phyloP scores from a whole-genome alignment of 1,140 invertebrate genomes.

The Argopecten irradians region DNA sequence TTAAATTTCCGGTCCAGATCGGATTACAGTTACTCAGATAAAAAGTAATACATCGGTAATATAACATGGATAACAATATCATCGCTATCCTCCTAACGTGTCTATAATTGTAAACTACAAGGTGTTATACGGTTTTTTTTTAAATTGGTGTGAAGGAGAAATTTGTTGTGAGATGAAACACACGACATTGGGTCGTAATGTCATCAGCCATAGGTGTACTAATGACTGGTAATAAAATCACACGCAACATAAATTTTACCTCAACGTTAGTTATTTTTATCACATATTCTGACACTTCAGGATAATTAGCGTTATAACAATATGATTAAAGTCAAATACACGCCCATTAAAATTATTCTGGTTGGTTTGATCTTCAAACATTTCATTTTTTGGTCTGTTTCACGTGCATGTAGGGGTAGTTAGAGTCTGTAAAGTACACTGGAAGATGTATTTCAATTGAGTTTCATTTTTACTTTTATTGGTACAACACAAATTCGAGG shows the following conservation, averaged over 20 bases:
- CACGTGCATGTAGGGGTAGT: not conserved
- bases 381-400: not conserved
- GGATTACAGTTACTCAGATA: not conserved
- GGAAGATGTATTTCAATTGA: no score
- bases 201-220: not conserved
- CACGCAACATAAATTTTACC: not conserved
- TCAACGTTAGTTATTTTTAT: not conserved
- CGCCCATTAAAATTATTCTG: not conserved
- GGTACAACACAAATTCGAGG: no score
- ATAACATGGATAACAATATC: constrained; percentile 11
- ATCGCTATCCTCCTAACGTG: not conserved
- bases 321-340: not conserved
- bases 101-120: not conserved
- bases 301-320: not conserved
- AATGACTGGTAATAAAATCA: not conserved
- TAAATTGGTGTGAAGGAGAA: not conserved
- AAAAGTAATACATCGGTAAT: not conserved
- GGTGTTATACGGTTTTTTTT: not conserved
- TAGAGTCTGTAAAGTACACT: no score
- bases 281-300: not conserved
- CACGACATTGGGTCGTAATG: not conserved
- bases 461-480: no score
- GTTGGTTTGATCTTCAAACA: not conserved
- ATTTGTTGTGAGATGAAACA: not conserved
- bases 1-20: not conserved